Conservation (phyloP, 1,140 invertebrate genomes). For the Brachionus sp. region DNA sequence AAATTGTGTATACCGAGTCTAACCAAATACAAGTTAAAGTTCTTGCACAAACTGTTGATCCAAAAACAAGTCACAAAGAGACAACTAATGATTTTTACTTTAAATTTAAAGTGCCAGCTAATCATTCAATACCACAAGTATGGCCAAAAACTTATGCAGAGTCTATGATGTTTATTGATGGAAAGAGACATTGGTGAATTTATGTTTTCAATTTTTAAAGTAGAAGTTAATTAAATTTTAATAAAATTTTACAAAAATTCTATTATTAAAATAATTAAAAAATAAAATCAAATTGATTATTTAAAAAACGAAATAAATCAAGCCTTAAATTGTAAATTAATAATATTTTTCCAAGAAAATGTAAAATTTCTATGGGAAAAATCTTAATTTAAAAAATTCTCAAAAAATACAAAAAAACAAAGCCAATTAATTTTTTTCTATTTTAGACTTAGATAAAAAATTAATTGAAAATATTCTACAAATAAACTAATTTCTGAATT, state of each 20-base stretch:
- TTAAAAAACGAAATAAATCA: no score
- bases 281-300: no score
- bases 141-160: constrained; percentile 44
- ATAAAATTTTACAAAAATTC: background rate
- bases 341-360: no score
- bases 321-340: no score
- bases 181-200: constrained; percentile 37
- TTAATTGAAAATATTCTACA: background rate
- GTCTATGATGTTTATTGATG: constrained; percentile 46
- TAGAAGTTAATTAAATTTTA: background rate
- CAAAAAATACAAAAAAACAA: no score
- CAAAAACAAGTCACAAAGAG: constrained; percentile 21
- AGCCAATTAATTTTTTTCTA: no score
- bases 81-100: constrained; percentile 46
- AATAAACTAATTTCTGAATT: background rate
- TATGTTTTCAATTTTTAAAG: background rate
- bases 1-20: no score
- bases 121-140: background rate
- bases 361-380: no score
- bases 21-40: constrained; percentile 42
- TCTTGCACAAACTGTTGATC: constrained; percentile 25
- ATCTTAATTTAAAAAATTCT: no score
- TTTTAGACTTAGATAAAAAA: background rate
- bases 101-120: constrained; percentile 4
- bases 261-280: background rate